phyloP scores from a whole-genome alignment of 2,888 invertebrate species.

The Phymatocera aterrima region DNA sequence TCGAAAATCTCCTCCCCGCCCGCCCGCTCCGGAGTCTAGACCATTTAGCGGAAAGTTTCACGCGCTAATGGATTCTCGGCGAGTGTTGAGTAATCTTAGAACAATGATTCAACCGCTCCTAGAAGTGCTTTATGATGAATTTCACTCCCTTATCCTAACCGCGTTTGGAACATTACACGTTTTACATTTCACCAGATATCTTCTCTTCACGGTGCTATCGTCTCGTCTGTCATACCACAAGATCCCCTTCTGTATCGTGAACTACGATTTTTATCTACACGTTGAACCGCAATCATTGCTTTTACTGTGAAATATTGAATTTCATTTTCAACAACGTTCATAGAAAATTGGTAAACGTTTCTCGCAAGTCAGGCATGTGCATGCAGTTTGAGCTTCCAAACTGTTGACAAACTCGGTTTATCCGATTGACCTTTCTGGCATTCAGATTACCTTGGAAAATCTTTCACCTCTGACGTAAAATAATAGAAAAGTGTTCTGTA shows the following conservation, averaged over 20 bases:
- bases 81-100: slow-evolving; percentile 37
- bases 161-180: background rate
- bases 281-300: no score
- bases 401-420: slow-evolving; percentile 10
- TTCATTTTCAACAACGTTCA: background rate
- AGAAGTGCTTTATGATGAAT: slow-evolving; percentile 19
- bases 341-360: background rate
- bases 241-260: background rate
- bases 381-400: background rate
- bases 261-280: background rate
- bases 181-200: background rate
- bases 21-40: background rate
- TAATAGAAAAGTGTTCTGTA: no score
- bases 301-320: no score
- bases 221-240: no score
- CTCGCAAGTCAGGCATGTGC: background rate
- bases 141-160: background rate
- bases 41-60: slow-evolving; percentile 33
- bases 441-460: background rate
- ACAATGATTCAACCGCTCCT: slow-evolving; percentile 30
- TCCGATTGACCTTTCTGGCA: background rate
- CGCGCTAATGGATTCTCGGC: slow-evolving; percentile 31
- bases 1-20: no score
- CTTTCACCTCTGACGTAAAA: background rate
- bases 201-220: background rate